These are phyloP conservation scores for Psettodes erumei DNA, from an alignment of 2,113 vertebrate genomes.

Conservation along the genomic window DNA sequence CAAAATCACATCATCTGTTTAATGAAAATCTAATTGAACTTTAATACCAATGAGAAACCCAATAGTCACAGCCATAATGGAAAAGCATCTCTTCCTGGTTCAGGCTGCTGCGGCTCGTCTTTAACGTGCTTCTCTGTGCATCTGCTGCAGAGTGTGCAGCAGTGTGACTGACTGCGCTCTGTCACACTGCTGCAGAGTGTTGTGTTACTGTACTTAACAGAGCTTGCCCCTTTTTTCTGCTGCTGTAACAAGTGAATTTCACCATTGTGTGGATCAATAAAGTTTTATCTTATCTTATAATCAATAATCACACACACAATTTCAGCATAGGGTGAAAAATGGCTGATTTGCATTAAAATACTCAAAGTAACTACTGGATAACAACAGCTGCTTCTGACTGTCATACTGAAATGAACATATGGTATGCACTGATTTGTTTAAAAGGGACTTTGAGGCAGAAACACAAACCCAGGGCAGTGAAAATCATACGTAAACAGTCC, in stretches of 20 bases:
- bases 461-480: neutral
- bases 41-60: conserved; percentile 48
- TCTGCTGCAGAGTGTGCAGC: no score
- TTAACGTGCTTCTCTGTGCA: neutral
- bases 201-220: no score
- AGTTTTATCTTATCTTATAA: no score
- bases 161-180: conserved; percentile 38
- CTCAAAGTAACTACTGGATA: neutral
- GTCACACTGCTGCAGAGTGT: no score
- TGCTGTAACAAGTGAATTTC: no score
- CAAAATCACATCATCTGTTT: conserved; percentile 55
- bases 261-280: no score
- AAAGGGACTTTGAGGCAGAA: neutral
- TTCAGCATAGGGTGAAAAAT: conserved; percentile 15
- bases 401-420: neutral
- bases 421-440: neutral
- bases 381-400: neutral
- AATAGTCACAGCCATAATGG: conserved; percentile 52
- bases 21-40: conserved; percentile 66
- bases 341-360: conserved; percentile 32
- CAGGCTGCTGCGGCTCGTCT: conserved; percentile 25
- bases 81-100: conserved; percentile 42
- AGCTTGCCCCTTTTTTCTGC: no score
- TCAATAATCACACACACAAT: no score
- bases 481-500: neutral